Conservation (phyloP, 2,797 vertebrate species). For the Eleutherodactylus coqui region DNA sequence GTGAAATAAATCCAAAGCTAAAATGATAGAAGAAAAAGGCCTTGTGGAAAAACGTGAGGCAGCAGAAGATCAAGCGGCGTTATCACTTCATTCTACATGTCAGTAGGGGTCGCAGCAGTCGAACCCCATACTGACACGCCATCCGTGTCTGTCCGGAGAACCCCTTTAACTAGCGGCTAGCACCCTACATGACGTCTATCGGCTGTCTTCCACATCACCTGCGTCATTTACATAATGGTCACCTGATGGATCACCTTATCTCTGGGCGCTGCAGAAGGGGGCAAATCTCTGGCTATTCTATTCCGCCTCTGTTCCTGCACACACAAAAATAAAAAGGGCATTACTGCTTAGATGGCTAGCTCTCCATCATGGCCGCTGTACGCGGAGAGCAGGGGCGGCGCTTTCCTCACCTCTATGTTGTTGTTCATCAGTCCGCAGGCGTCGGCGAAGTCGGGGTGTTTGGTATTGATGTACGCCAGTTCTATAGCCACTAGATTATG, state of each 20-base stretch:
- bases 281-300: constrained; percentile 87
- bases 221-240: not conserved
- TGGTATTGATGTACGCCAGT: constrained; percentile 98
- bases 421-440: constrained; percentile 98
- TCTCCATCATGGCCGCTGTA: not conserved
- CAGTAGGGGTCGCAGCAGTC: no score
- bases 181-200: not conserved
- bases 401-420: constrained; percentile 90
- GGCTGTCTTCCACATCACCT: not conserved
- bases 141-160: no score
- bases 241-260: constrained; percentile 84
- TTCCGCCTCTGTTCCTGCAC: constrained; percentile 93
- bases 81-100: no score
- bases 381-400: not conserved
- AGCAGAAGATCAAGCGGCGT: not conserved
- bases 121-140: no score
- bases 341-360: not conserved
- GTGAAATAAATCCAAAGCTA: not conserved
- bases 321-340: not conserved
- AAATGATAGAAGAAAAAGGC: not conserved
- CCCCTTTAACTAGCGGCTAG: not conserved
- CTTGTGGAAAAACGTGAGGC: not conserved
- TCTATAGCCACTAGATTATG: constrained; percentile 98
- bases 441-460: constrained; percentile 98
- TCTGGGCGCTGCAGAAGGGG: constrained; percentile 79